Conservation (phyloP, 2,888 invertebrate genomes). For the Molanna angustata region DNA sequence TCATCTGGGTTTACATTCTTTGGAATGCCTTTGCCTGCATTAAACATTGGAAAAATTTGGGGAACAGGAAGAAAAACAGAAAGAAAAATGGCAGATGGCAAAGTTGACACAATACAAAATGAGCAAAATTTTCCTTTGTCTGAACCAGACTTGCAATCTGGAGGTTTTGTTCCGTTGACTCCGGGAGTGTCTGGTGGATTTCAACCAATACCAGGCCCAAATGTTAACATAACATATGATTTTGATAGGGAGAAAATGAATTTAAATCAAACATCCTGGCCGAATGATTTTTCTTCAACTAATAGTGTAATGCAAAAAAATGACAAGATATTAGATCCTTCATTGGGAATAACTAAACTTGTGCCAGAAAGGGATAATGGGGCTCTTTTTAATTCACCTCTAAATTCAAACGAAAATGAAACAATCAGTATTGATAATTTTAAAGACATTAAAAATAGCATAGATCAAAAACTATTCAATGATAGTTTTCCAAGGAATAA, state of each 20-base stretch:
- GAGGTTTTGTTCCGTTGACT: conserved; percentile 74
- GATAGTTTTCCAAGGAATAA: conserved; percentile 6
- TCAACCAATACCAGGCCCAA: conserved; percentile 55
- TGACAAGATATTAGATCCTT: conserved; percentile 15
- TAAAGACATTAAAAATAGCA: background rate
- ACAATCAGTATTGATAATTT: conserved; percentile 14
- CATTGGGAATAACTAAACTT: conserved; percentile 9
- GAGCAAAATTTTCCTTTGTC: conserved; percentile 45
- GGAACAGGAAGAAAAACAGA: conserved; percentile 42
- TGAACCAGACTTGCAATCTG: conserved; percentile 65
- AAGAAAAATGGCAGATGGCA: conserved; percentile 40
- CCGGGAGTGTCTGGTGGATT: conserved; percentile 73
- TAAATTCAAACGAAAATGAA: conserved; percentile 26
- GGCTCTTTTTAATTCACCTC: conserved; percentile 26
- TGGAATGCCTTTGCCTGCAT: conserved; percentile 74
- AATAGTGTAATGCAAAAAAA: conserved; percentile 18
- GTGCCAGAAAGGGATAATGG: conserved; percentile 19
- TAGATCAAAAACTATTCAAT: background rate
- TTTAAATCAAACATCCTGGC: conserved; percentile 28
- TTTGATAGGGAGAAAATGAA: conserved; percentile 26
- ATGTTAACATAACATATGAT: conserved; percentile 18
- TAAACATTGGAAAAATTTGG: conserved; percentile 68
- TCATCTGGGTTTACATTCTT: conserved; percentile 74
- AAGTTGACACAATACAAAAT: conserved; percentile 39
- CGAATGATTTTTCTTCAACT: conserved; percentile 29